A percentile compares a stretch with the other conserved stretches of the same genome.
Evolutionary conservation across 2,888 invertebrate species (phyloP).

Genomic region (Anarsia innoxiella): DNA sequence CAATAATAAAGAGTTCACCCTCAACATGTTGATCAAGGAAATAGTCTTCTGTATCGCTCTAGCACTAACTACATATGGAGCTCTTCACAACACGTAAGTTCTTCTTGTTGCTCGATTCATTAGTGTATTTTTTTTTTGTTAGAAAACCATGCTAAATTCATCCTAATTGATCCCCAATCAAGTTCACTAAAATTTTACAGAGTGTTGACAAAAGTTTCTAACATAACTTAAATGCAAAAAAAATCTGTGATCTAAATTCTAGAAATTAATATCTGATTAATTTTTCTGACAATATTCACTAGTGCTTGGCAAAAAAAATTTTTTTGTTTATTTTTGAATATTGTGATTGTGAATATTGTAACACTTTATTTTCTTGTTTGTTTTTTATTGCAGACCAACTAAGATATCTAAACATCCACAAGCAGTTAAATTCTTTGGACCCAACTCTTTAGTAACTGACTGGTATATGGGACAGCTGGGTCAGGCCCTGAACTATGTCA

Average conservation of each 20-base stretch:
- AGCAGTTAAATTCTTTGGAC: constrained; percentile 82
- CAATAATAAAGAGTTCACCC: constrained; percentile 53
- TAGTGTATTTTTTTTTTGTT: too few relatives aligned
- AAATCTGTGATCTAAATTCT: too few relatives aligned
- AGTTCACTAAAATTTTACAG: too few relatives aligned
- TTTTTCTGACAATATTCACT: too few relatives aligned
- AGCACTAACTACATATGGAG: constrained; percentile 80
- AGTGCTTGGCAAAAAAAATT: too few relatives aligned
- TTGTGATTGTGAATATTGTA: too few relatives aligned
- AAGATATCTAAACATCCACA: constrained; percentile 61
- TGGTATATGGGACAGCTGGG: constrained; percentile 85
- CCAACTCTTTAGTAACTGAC: constrained; percentile 81
- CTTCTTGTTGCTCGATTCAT: constrained; percentile 16
- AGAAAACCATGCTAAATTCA: not conserved
- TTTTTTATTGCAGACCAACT: constrained; percentile 39
- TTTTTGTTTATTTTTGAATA: too few relatives aligned
- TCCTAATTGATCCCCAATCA: constrained; percentile 1
- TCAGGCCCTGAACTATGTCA: constrained; percentile 76
- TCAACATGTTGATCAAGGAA: constrained; percentile 78
- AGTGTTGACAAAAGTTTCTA: too few relatives aligned
- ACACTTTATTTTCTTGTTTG: too few relatives aligned
- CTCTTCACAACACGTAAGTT: constrained; percentile 82
- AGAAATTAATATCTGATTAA: too few relatives aligned
- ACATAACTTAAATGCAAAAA: too few relatives aligned
- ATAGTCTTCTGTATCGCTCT: constrained; percentile 78